Base-by-base conservation (phyloP, 30 jellyfish, hydroid and myxozoan species). In the Aurelia sp. region DNA sequence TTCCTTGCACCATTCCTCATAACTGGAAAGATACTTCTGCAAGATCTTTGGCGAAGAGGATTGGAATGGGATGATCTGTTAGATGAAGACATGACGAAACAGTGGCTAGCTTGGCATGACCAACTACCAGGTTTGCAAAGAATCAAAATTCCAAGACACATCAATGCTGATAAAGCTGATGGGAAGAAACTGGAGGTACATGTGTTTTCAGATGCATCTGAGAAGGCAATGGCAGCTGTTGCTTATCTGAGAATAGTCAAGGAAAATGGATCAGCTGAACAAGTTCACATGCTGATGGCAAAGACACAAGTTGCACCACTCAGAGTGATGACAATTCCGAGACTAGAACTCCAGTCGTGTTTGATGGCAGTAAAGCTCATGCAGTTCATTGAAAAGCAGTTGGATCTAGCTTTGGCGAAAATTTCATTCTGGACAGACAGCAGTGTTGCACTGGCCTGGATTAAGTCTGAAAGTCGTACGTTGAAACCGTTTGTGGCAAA, bases 141-240 rank as follows among this genome's bases (percentile, higher is more conserved):
- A 48, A 50, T 85, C 72, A 58, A 61, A 41, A 67, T 74, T 41
- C 76, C 85, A 62, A 61, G 94, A 40, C 63, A 68, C 27, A 44
- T 81, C 67, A 59, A 63, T 11, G 65, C 78, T 51, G 82, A 62
- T 51, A 30, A 50, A 38, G 69, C 84, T 31, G 75, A 67, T 19
- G 82, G 74, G 67, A 71, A 70, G 70, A 59, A 69, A 55, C 63
- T 67, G 22, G 82, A 74, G 74, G 30, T 85, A 38, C 75, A 61
- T 72, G 78, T 72, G 62, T 85, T 85, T 61, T 72, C 71, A 50
- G 94, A 85, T 74, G 90, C 94, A 57, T 72, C 89, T 41, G 94
- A 73, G 75, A 65, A 74, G 63, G 94, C 89, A 48, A 30, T 72
- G 81, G 89, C 82, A 69, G 83, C 90, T 30, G 82, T 40, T 11